These are phyloP conservation scores for Callaeas wilsoni DNA, from an alignment of 2,113 vertebrate species.

Conservation along the genomic window DNA sequence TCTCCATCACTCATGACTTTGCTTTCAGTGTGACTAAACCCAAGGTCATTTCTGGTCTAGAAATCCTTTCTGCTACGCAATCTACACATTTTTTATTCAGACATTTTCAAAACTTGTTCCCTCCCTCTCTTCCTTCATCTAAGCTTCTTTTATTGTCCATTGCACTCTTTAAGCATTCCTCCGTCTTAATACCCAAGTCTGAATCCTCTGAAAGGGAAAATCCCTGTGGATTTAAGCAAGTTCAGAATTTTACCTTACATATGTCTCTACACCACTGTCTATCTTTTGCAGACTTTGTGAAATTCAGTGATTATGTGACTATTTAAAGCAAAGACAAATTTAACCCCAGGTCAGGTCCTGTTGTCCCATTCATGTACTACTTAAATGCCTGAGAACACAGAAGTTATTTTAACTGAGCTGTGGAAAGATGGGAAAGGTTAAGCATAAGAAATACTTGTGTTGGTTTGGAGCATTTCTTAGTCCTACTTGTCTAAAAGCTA, in stretches of 20 bases:
- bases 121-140: neutral
- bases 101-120: neutral
- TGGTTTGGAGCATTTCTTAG: neutral
- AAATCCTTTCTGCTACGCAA: neutral
- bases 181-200: neutral
- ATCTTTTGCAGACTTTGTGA: neutral
- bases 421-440: neutral
- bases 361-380: neutral
- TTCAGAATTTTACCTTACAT: neutral
- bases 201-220: neutral
- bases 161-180: neutral
- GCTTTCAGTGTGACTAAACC: slow-evolving; percentile 19
- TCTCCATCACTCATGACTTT: neutral
- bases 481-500: neutral
- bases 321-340: neutral
- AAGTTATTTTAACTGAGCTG: neutral
- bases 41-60: neutral
- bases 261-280: neutral
- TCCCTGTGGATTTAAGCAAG: neutral
- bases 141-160: neutral
- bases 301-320: neutral
- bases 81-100: neutral
- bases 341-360: neutral
- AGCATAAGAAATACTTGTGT: neutral
- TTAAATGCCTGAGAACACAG: neutral